These are phyloP conservation scores for Drosophila mimetica DNA, from an alignment of 2,888 invertebrate species.

Conservation along the genomic window DNA sequence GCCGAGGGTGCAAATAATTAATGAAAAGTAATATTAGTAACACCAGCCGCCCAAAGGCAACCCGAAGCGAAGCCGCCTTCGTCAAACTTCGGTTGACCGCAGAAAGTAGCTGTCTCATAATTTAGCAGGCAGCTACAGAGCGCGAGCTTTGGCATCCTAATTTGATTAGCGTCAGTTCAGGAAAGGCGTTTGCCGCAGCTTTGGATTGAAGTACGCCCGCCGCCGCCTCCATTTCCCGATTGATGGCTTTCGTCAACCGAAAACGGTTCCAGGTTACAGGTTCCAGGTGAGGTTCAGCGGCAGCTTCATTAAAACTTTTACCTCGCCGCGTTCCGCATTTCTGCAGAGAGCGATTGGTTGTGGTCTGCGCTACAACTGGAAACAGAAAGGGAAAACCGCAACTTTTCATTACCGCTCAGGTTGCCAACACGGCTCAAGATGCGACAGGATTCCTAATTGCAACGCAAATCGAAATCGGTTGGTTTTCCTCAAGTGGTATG, in stretches of 20 bases:
- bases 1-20: constrained; percentile 65
- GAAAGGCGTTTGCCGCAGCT: constrained; percentile 42
- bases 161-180: constrained; percentile 59
- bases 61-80: constrained; percentile 43
- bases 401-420: constrained; percentile 68
- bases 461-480: constrained; percentile 26
- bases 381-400: constrained; percentile 46
- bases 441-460: constrained; percentile 23
- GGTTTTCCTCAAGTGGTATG: constrained; percentile 3
- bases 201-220: constrained; percentile 11
- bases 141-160: constrained; percentile 54
- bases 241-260: constrained; percentile 26
- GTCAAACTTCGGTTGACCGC: constrained; percentile 63
- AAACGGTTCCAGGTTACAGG: constrained; percentile 31
- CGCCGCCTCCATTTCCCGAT: constrained; percentile 27
- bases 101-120: constrained; percentile 51
- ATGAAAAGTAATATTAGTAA: constrained; percentile 68
- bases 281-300: constrained; percentile 1
- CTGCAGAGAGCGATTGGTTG: constrained; percentile 52
- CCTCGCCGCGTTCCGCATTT: constrained; percentile 15
- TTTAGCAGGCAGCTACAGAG: constrained; percentile 9
- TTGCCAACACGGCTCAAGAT: constrained; percentile 31
- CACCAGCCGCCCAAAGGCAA: constrained; percentile 25
- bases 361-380: constrained; percentile 39
- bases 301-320: constrained; percentile 72